Conservation (phyloP, 2,888 invertebrate genomes). For the Mythimna vitellina region DNA sequence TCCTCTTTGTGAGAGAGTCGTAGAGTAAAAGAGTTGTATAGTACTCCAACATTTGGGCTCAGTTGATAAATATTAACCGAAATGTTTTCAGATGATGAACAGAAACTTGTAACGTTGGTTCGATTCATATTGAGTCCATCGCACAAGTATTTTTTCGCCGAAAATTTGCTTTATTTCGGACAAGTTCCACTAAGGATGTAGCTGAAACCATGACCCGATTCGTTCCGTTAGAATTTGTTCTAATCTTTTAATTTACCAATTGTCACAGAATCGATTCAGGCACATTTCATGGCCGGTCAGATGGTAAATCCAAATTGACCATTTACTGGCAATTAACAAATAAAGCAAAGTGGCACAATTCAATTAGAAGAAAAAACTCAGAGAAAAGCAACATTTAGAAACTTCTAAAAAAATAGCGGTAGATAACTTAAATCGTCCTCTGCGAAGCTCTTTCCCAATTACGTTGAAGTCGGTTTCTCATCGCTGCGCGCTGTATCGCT, state of each 20-base stretch:
- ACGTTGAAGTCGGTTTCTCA: neutral
- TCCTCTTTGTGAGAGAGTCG: neutral
- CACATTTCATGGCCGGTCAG: constrained; percentile 54
- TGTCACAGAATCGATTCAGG: constrained; percentile 59
- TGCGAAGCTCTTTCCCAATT: neutral
- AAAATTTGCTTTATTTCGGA: constrained; percentile 11
- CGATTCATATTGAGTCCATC: neutral
- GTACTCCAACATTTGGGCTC: neutral
- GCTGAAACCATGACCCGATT: constrained; percentile 75
- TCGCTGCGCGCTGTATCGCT: neutral
- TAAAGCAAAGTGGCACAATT: constrained; percentile 48
- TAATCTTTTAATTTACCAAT: constrained; percentile 80
- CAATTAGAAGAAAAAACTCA: neutral
- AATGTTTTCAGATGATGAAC: neutral
- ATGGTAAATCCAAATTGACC: constrained; percentile 29
- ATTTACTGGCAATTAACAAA: constrained; percentile 57
- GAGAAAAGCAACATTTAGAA: neutral
- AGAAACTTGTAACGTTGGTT: neutral
- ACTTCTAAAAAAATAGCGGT: neutral
- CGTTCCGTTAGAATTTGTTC: constrained; percentile 73
- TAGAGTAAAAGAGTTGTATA: neutral
- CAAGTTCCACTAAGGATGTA: constrained; percentile 22
- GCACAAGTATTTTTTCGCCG: neutral
- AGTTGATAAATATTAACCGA: neutral
- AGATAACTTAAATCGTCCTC: neutral